phyloP scores from a whole-genome alignment of 2,113 vertebrate genomes.

The Malurus melanocephalus region DNA sequence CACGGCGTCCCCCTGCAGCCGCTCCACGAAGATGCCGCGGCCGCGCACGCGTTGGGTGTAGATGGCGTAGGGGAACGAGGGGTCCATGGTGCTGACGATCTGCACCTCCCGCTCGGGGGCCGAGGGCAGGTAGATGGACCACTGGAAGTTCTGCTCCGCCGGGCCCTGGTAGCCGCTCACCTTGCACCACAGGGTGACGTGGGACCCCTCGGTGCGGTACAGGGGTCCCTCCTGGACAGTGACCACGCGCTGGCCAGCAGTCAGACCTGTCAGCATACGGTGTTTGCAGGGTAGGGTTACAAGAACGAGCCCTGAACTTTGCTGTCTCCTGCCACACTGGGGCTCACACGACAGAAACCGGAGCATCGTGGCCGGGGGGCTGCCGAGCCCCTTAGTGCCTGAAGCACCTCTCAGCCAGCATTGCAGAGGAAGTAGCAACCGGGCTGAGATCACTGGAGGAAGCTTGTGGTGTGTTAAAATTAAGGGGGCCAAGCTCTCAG shows the following conservation, averaged over 20 bases:
- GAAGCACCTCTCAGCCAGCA: not conserved
- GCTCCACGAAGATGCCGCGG: slow-evolving; percentile 88
- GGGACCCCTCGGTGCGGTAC: slow-evolving; percentile 79
- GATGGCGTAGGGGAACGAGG: slow-evolving; percentile 87
- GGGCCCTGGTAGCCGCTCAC: slow-evolving; percentile 77
- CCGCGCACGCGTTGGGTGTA: slow-evolving; percentile 82
- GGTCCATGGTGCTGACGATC: slow-evolving; percentile 88
- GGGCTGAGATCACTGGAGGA: not conserved
- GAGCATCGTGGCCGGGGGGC: not conserved
- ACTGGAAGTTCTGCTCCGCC: slow-evolving; percentile 79
- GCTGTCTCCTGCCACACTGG: not conserved
- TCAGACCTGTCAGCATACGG: slow-evolving; percentile 1
- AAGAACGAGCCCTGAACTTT: not conserved
- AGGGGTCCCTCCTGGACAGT: slow-evolving; percentile 77
- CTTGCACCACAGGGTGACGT: slow-evolving; percentile 92
- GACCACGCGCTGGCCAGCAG: slow-evolving; percentile 61
- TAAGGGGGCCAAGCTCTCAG: not conserved
- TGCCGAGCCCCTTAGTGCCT: rapidly evolving
- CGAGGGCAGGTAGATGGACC: slow-evolving; percentile 88
- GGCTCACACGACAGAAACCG: rapidly evolving
- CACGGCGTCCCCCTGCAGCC: slow-evolving; percentile 77
- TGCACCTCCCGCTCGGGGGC: slow-evolving; percentile 86
- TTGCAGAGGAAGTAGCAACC: not conserved
- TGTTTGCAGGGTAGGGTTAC: not conserved
- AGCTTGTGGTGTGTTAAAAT: not conserved